phyloP scores from a whole-genome alignment of 2,888 invertebrate genomes.

The Mimumesa dahlbomi region DNA sequence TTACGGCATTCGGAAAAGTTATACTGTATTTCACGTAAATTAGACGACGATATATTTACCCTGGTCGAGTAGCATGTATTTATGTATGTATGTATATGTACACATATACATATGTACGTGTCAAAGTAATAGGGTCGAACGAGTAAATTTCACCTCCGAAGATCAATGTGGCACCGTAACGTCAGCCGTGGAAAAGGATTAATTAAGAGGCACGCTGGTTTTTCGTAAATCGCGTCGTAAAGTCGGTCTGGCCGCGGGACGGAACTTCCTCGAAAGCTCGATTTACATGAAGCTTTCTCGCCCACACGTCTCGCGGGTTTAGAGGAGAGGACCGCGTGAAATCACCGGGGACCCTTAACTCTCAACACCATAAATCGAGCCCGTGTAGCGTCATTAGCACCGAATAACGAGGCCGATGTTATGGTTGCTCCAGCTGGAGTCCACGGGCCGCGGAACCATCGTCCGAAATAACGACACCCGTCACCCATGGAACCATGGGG shows the following conservation, averaged over 20 bases:
- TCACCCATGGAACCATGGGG: conserved; percentile 47
- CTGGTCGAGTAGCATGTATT: too few relatives aligned
- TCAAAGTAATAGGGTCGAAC: too few relatives aligned
- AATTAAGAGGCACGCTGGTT: conserved; percentile 2
- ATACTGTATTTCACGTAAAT: too few relatives aligned
- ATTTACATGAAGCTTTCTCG: conserved; percentile 40
- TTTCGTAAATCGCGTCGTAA: conserved; percentile 29
- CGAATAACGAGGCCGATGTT: conserved; percentile 73
- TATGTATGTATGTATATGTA: too few relatives aligned
- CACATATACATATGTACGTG: too few relatives aligned
- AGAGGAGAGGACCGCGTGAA: conserved; percentile 46
- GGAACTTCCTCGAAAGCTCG: conserved; percentile 45
- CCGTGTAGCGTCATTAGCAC: conserved; percentile 70
- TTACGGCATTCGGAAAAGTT: too few relatives aligned
- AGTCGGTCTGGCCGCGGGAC: conserved; percentile 11
- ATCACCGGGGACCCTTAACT: conserved; percentile 63
- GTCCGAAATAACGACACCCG: conserved; percentile 68
- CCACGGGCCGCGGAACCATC: conserved; percentile 44
- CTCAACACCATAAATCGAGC: conserved; percentile 69
- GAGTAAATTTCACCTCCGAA: too few relatives aligned
- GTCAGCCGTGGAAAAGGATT: too few relatives aligned
- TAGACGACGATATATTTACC: too few relatives aligned
- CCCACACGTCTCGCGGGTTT: conserved; percentile 25
- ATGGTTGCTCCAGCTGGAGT: conserved; percentile 59
- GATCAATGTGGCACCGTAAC: too few relatives aligned